Evolutionary conservation across 2,797 vertebrate species (phyloP).

Genomic region (Mus spretus): DNA sequence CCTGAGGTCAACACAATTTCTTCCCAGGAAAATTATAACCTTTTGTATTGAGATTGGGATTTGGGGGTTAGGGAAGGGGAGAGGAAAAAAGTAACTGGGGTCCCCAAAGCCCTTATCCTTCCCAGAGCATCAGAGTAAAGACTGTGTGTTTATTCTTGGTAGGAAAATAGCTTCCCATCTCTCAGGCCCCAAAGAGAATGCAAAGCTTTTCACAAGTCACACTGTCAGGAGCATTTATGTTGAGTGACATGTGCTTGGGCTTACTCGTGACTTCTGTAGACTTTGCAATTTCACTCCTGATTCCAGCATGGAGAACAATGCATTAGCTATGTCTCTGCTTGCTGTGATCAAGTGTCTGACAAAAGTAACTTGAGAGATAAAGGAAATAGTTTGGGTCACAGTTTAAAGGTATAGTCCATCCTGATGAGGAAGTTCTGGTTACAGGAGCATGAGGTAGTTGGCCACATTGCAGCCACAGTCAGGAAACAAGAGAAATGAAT

Average conservation of each 20-base stretch:
- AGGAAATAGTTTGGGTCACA: not conserved
- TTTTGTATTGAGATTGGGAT: slow-evolving; percentile 72
- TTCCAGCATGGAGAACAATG: not conserved
- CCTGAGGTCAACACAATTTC: slow-evolving; percentile 81
- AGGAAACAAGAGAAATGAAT: not conserved
- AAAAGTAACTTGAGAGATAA: not conserved
- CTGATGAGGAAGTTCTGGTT: not conserved
- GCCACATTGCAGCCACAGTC: too few relatives aligned
- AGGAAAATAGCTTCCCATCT: not conserved
- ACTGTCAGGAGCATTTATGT: not conserved
- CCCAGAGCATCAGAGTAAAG: not conserved
- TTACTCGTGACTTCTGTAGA: not conserved
- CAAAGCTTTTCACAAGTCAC: slow-evolving; percentile 53
- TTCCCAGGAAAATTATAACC: slow-evolving; percentile 79
- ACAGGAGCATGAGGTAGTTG: not conserved
- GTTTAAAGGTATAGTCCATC: not conserved
- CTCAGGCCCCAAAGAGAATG: slow-evolving; percentile 25
- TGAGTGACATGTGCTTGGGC: not conserved
- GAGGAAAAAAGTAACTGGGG: slow-evolving; percentile 25
- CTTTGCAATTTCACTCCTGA: not conserved
- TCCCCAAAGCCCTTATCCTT: slow-evolving; percentile 62
- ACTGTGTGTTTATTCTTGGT: slow-evolving; percentile 45
- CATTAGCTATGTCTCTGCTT: not conserved
- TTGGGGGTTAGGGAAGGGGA: slow-evolving; percentile 63
- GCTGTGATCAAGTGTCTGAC: not conserved